Evolutionary conservation across 2,113 vertebrate genomes (phyloP), one percentile per base, ranked within the genome.

Genomic region (Chaenogobius annularis): DNA sequence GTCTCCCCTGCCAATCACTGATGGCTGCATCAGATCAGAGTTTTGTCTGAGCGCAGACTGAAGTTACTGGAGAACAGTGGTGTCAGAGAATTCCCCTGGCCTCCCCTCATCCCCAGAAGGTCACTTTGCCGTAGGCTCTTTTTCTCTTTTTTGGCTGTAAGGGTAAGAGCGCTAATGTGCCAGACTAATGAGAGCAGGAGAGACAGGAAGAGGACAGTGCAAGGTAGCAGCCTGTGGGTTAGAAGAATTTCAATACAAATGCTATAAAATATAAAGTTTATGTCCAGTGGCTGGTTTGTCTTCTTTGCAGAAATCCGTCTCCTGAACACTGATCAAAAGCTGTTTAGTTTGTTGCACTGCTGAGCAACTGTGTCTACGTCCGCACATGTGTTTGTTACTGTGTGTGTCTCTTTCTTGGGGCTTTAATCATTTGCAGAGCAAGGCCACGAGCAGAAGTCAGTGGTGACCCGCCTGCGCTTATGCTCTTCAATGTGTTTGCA

Each of bases 101-200:
- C 80, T 79, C 72, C 73, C 71, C 77, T 83, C 84, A 82, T 84
- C 84, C 86, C 89, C 81, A 77, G 88, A 91, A 92, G 91, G 91
- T 92, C 91, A 92, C 91, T 90, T 91, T 90, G 90, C 91, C 81
- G 74, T 80, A 79, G 90, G 91, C 90, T 82, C 66, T 80, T 78
- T 87, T 78, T 78, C 77, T 66, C 81, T 85, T 85, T 85, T 79
- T 83, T 82, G 78, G 73, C 84, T 85, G 46, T 59, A 70, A 82
- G 81, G 74, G 79, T 78, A 52, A 75, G 80, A 70, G 83, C 81
- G 87, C 74, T 76, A 78, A 87, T 85, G 84, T 85, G 78, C 61
- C 65, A 12, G 11, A 68, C 80, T 91, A 90, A 91, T 86, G 83
- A 88, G 85, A 74, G 79, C 40, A 50, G 61, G 55, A 75, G 48